Percentiles rank a stretch among this genome's conserved stretches.
These are phyloP conservation scores for Eurypyga helias DNA, from an alignment of 2,113 vertebrate species.

Conservation along the genomic window DNA sequence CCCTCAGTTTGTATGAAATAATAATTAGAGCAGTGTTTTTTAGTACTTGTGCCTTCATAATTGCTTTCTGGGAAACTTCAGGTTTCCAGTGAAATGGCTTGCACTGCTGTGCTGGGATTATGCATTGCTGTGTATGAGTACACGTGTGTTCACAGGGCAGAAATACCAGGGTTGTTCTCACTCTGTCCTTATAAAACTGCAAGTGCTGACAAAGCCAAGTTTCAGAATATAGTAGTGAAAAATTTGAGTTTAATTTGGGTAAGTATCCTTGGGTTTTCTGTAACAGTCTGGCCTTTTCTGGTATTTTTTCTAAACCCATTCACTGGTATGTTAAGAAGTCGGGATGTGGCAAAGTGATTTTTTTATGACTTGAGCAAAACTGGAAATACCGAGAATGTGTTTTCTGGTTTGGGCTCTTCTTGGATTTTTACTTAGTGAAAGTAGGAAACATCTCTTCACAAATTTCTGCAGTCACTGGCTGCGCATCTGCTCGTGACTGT, in stretches of 20 bases:
- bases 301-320: background rate
- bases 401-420: background rate
- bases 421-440: background rate
- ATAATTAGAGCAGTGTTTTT: background rate
- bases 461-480: background rate
- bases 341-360: background rate
- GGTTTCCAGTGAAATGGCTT: background rate
- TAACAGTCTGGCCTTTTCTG: fast-evolving
- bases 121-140: fast-evolving
- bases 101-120: background rate
- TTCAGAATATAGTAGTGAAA: background rate
- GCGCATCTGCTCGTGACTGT: background rate
- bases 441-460: background rate
- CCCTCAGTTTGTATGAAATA: too few species aligned
- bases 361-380: background rate
- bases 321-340: background rate
- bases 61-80: background rate
- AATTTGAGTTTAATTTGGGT: background rate
- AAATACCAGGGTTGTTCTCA: background rate
- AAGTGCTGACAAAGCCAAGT: background rate
- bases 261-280: background rate
- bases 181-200: background rate
- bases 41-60: too few species aligned
- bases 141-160: background rate
- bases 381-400: background rate